Evolutionary conservation across 2,113 vertebrate species (phyloP).

Genomic region (Fukomys damarensis): DNA sequence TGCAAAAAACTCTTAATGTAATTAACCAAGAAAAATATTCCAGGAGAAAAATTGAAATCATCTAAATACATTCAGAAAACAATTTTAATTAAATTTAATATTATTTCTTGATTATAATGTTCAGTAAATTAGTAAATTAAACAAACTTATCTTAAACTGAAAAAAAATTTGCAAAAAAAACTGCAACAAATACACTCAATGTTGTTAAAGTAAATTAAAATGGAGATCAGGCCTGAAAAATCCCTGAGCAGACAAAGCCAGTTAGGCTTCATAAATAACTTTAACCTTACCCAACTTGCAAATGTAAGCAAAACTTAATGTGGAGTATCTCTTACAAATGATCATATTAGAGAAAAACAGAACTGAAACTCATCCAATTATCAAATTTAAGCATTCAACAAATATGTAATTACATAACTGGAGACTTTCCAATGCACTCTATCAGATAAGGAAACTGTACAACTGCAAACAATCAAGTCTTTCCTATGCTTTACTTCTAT

Average conservation of each 20-base stretch:
- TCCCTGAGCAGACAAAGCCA: background rate
- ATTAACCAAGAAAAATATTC: background rate
- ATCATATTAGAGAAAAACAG: background rate
- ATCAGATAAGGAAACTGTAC: background rate
- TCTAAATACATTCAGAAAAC: background rate
- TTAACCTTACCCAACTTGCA: background rate
- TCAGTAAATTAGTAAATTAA: background rate
- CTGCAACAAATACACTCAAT: background rate
- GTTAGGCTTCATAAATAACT: background rate
- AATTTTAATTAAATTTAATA: slow-evolving; percentile 25
- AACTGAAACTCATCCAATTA: background rate
- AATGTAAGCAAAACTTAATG: background rate
- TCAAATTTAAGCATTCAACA: background rate
- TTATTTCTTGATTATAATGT: background rate
- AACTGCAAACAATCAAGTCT: background rate
- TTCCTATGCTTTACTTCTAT: background rate
- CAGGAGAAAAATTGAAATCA: background rate
- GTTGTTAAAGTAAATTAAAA: background rate
- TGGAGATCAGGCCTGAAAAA: background rate
- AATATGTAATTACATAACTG: background rate
- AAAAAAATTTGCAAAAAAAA: background rate
- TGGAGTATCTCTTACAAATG: background rate
- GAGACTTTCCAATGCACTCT: background rate
- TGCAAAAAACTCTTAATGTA: background rate
- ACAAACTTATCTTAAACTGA: background rate